A percentile compares a stretch with the other conserved stretches of the same genome.
Evolutionary conservation across 1,140 invertebrate genomes (phyloP).

Genomic region (Cylas formicarius): DNA sequence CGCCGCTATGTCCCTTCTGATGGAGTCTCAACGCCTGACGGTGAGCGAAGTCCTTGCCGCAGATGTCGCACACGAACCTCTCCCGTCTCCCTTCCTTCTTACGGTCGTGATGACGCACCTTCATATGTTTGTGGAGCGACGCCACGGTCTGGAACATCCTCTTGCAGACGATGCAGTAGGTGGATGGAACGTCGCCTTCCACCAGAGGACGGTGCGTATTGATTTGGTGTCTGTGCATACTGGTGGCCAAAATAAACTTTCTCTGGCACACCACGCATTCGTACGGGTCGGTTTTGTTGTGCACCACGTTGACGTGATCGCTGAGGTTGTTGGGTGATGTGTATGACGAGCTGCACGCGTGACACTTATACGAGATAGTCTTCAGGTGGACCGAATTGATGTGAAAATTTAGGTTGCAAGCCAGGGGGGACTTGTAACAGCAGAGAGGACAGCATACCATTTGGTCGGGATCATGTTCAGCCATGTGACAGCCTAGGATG

Average conservation of each 20-base stretch:
- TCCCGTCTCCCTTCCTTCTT: conserved; percentile 30
- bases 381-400: conserved; percentile 11
- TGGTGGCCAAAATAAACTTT: conserved; percentile 16
- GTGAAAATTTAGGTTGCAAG: conserved; percentile 12
- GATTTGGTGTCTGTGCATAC: conserved; percentile 16
- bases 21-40: conserved; percentile 52
- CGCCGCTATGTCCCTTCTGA: conserved; percentile 52
- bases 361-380: conserved; percentile 11
- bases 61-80: conserved; percentile 59
- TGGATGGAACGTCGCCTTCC: conserved; percentile 16
- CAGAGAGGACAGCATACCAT: conserved; percentile 25
- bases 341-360: conserved; percentile 11
- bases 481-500: conserved; percentile 12
- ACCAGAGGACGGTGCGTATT: conserved; percentile 17
- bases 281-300: conserved; percentile 17
- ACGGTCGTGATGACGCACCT: conserved; percentile 4
- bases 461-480: conserved; percentile 11
- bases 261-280: conserved; percentile 11
- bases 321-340: conserved; percentile 9
- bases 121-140: conserved; percentile 11
- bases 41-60: conserved; percentile 53
- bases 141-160: conserved; percentile 10
- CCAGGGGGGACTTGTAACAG: conserved; percentile 5
- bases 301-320: conserved; percentile 15
- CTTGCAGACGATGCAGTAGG: conserved; percentile 19